A percentile compares a stretch with the other conserved stretches of the same genome.
Evolutionary conservation across 2,797 vertebrate species (phyloP).

Genomic region (Smutsia temminckii): DNA sequence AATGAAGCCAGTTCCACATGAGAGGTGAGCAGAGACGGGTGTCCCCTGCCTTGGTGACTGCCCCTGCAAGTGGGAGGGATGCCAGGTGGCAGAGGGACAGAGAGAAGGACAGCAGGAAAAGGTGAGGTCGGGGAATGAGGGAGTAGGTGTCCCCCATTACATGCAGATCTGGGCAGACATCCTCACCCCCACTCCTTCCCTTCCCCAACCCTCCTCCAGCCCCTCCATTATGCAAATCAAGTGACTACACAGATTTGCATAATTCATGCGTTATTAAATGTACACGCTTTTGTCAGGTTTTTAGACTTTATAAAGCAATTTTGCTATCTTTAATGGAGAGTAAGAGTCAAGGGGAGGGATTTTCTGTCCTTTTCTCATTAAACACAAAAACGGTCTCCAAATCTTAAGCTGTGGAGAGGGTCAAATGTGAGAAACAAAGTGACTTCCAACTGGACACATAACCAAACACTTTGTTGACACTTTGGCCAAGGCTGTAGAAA

Average conservation of each 20-base stretch:
- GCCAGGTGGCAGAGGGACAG: fast-evolving
- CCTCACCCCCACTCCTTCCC: not conserved
- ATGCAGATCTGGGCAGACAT: not conserved
- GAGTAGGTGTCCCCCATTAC: not conserved
- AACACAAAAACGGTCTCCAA: slow-evolving; percentile 24
- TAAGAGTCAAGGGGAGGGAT: slow-evolving; percentile 20
- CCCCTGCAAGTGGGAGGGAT: not conserved
- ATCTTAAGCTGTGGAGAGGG: not conserved
- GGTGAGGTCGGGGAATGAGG: not conserved
- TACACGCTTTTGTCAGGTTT: slow-evolving; percentile 50
- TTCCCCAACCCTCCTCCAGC: not conserved
- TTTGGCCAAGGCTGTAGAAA: not conserved
- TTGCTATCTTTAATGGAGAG: slow-evolving; percentile 56
- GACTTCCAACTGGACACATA: not conserved
- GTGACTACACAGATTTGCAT: slow-evolving; percentile 57
- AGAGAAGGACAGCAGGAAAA: not conserved
- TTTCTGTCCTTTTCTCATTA: slow-evolving; percentile 39
- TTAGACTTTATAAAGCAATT: slow-evolving; percentile 64
- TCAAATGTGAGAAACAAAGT: not conserved
- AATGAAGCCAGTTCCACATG: slow-evolving; percentile 8
- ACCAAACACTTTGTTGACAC: not conserved
- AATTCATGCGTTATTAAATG: slow-evolving; percentile 56
- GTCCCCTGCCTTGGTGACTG: not conserved
- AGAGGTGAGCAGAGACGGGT: not conserved
- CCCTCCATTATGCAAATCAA: slow-evolving; percentile 65